Evolutionary conservation across 2,888 invertebrate species (phyloP), one percentile per base, ranked within the genome.

Genomic region (Scrobipalpa atriplicella): DNA sequence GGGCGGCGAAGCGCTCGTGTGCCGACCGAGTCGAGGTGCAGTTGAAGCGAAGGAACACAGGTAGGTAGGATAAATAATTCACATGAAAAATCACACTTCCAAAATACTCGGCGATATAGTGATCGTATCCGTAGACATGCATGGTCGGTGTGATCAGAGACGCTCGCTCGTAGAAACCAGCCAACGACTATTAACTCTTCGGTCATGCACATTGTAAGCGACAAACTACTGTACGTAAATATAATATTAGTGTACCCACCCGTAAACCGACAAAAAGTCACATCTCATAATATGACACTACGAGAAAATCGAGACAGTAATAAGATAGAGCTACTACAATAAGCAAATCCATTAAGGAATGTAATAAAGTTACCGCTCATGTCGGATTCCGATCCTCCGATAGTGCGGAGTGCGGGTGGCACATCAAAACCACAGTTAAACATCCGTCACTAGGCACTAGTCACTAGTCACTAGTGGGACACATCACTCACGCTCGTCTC

Each of bases 201-300:
- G 80, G 73, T 84, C 90, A 91, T 91, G 91, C 91, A 92, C 90
- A 87, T 88, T 86, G 85, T 88, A 87, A 91, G 90, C 91, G 88
- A 89, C 90, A 89, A 89, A 90, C 92, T 92, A 92, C 92, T 87
- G 83, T 90, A 91, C 88, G 90, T 90, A 90, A 88, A 90, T 86
- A 89, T 87, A 89, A 89, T 86, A 90, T 90, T 90, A 91, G 90
- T 90, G 90, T 90, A 91, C 92, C 91, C 91, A 92, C 90, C 91
- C 91, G 84, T 85, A 75, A 84, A 89, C 89, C 89, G 90, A 89
- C 88, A 87, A 75, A 78, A 83, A 81, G 79, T 86, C 87, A 84
- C 87, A 84, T 85, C 78, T 79, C 73, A 80, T 79, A 73, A 80
- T 79, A 85, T 85, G 87, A 89, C 86, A 89, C 91, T 90, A 90